Evolutionary conservation across 1,140 invertebrate species (phyloP).

Genomic region (Bilobella aurantiaca): DNA sequence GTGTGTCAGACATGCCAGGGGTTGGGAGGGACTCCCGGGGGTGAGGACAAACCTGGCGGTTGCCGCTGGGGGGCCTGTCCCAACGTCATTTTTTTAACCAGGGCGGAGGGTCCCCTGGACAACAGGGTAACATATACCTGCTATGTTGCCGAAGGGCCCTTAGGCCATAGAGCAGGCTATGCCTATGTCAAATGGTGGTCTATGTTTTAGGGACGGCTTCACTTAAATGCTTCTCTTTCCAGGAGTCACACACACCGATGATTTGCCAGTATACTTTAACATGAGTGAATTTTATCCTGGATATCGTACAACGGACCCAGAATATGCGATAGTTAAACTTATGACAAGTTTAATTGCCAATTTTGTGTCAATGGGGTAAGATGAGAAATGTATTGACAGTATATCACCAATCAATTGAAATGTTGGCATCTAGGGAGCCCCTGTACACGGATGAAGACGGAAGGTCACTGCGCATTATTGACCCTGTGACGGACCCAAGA

Average conservation of each 20-base stretch:
- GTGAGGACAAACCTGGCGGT: no score
- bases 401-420: neutral
- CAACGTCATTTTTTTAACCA: no score
- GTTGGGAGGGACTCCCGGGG: no score
- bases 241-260: constrained; percentile 3
- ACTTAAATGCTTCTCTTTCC: neutral
- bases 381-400: neutral
- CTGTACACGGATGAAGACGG: constrained; percentile 11
- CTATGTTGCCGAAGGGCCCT: no score
- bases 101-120: no score
- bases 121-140: no score
- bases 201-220: no score
- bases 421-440: constrained; percentile 17
- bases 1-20: no score
- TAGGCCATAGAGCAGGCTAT: no score
- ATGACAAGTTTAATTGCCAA: constrained; percentile 2
- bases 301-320: constrained; percentile 8
- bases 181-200: no score
- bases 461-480: constrained; percentile 12
- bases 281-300: constrained; percentile 1
- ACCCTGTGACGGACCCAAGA: constrained; percentile 8
- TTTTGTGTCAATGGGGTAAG: constrained; percentile 7
- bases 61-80: no score
- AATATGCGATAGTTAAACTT: constrained; percentile 8
- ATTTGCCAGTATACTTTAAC: neutral